A percentile compares a stretch with the other conserved stretches of the same genome.
phyloP scores from a whole-genome alignment of 2,888 invertebrate species.

The Parnassius mnemosyne region DNA sequence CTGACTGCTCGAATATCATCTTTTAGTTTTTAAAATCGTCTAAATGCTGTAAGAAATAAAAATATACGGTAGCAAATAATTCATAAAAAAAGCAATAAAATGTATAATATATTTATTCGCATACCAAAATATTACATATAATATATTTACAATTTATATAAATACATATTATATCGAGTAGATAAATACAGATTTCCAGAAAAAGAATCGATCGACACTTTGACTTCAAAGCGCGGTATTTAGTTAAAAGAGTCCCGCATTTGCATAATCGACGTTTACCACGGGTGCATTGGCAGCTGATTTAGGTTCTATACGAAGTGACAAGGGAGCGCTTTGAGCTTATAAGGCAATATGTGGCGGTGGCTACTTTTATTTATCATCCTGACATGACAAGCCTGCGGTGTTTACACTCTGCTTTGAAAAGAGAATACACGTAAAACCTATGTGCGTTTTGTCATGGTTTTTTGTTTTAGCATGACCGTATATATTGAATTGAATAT shows the following conservation, averaged over 20 bases:
- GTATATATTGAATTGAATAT: too few relatives aligned
- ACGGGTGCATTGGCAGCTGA: conserved; percentile 76
- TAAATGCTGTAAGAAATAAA: too few relatives aligned
- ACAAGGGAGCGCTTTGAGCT: conserved; percentile 61
- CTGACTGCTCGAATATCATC: too few relatives aligned
- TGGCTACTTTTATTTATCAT: conserved; percentile 66
- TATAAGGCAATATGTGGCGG: conserved; percentile 67
- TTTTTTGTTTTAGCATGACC: too few relatives aligned
- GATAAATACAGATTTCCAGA: conserved; percentile 27
- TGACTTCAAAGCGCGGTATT: conserved; percentile 35
- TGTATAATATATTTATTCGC: too few relatives aligned
- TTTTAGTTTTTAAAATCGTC: too few relatives aligned
- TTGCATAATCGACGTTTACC: conserved; percentile 78
- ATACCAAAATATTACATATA: too few relatives aligned
- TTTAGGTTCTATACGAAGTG: conserved; percentile 66
- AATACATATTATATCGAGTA: too few relatives aligned
- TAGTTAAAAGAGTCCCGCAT: conserved; percentile 56
- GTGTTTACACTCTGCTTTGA: conserved; percentile 34
- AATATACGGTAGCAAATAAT: too few relatives aligned
- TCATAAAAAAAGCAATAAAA: too few relatives aligned
- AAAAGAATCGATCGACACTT: conserved; percentile 32
- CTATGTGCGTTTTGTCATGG: too few relatives aligned
- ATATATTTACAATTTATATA: too few relatives aligned
- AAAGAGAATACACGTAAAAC: conserved; percentile 23
- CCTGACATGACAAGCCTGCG: conserved; percentile 45